Evolutionary conservation across 2,888 invertebrate species (phyloP).

Genomic region (Acanthosepion pharaonis): DNA sequence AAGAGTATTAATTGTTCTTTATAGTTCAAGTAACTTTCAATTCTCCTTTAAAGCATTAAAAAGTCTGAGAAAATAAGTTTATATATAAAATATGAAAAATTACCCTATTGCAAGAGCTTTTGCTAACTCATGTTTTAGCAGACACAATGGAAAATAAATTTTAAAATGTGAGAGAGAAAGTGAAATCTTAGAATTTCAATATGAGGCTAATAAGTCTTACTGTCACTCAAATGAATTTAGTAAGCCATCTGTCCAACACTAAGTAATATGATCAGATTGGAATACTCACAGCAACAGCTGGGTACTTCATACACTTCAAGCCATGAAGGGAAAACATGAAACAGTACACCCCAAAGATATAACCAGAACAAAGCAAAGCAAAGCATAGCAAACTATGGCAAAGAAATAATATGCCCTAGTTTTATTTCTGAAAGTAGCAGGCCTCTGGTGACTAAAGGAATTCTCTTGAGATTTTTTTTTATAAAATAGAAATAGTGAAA

Average conservation of each 20-base stretch:
- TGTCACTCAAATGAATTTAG: not conserved
- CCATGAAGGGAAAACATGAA: not conserved
- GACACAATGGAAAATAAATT: no score
- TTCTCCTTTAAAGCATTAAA: no score
- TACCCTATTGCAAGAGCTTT: no score
- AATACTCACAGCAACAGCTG: slow-evolving; percentile 3
- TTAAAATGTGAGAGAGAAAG: not conserved
- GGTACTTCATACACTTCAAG: not conserved
- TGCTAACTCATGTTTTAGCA: no score
- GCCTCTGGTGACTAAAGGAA: not conserved
- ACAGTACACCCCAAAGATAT: not conserved
- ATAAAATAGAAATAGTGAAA: no score
- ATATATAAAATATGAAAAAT: no score
- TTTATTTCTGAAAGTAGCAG: not conserved
- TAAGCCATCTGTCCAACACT: not conserved
- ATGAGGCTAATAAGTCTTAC: not conserved
- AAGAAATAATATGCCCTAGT: not conserved
- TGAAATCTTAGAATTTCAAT: not conserved
- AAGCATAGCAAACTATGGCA: not conserved
- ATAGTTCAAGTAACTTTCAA: no score
- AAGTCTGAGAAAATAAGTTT: no score
- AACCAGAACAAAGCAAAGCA: not conserved
- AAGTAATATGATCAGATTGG: not conserved
- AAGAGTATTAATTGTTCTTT: no score
- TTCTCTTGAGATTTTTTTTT: not conserved